Percentiles rank a stretch among this genome's conserved stretches.
phyloP scores from a whole-genome alignment of 2,113 vertebrate genomes.

The Sturnira hondurensis region DNA sequence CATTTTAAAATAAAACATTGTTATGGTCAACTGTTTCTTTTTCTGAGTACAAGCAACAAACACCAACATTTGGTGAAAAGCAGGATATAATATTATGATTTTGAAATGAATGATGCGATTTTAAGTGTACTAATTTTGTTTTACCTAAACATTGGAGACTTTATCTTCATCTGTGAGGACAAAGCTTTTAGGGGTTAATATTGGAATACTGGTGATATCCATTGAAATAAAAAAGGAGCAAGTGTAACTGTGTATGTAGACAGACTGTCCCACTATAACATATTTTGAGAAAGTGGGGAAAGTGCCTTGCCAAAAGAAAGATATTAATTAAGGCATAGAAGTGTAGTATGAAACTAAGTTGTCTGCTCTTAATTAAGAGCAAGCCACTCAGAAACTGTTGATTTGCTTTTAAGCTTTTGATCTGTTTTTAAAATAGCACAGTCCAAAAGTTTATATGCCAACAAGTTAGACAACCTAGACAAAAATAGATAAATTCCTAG shows the following conservation, averaged over 20 bases:
- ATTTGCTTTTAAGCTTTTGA: conserved; percentile 24
- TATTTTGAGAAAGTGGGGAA: background rate
- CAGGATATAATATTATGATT: background rate
- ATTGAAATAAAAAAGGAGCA: conserved; percentile 5
- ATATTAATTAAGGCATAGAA: conserved; percentile 30
- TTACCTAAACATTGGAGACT: background rate
- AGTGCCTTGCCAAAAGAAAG: background rate
- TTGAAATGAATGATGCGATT: background rate
- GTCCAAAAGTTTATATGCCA: background rate
- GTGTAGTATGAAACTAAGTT: background rate
- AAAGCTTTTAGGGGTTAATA: background rate
- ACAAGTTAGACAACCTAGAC: no score
- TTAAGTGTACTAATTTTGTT: background rate
- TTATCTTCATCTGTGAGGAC: background rate
- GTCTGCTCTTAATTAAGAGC: conserved; percentile 41
- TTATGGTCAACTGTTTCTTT: background rate
- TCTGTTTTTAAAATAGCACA: conserved; percentile 53
- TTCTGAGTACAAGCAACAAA: background rate
- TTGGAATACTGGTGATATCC: background rate
- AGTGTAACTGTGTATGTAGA: background rate
- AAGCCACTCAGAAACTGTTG: background rate
- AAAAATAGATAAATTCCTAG: no score
- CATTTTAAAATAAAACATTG: background rate
- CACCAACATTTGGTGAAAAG: background rate
- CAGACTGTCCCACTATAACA: background rate